Conservation (phyloP, 2,797 vertebrate species). For the Diceros bicornis region DNA sequence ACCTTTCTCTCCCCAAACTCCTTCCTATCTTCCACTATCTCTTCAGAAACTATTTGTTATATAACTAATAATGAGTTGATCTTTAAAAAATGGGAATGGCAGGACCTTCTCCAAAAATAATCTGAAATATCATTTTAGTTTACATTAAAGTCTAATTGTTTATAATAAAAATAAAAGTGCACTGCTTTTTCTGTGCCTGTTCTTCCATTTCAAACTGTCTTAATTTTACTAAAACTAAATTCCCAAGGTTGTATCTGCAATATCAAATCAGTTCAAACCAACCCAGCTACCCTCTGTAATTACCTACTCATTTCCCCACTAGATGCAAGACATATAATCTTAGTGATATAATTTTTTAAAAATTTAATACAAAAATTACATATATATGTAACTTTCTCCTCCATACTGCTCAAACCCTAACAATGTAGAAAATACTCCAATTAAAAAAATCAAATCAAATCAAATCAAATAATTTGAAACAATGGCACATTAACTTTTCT, state of each 20-base stretch:
- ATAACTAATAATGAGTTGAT: neutral
- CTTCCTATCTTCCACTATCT: neutral
- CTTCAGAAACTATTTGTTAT: neutral
- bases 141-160: neutral
- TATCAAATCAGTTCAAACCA: neutral
- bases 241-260: neutral
- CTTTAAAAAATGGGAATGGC: neutral
- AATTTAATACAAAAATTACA: neutral
- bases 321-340: neutral
- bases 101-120: neutral
- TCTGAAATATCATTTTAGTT: neutral
- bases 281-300: neutral
- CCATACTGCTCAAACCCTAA: neutral
- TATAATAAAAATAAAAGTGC: neutral
- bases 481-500: neutral
- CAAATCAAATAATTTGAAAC: neutral
- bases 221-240: neutral
- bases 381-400: neutral
- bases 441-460: neutral
- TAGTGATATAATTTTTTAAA: neutral
- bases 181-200: neutral
- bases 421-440: neutral
- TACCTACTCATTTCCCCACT: neutral
- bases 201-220: neutral
- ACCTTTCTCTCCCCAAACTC: neutral